Conservation (phyloP, 2,888 invertebrate species). For the Timandra comae region DNA sequence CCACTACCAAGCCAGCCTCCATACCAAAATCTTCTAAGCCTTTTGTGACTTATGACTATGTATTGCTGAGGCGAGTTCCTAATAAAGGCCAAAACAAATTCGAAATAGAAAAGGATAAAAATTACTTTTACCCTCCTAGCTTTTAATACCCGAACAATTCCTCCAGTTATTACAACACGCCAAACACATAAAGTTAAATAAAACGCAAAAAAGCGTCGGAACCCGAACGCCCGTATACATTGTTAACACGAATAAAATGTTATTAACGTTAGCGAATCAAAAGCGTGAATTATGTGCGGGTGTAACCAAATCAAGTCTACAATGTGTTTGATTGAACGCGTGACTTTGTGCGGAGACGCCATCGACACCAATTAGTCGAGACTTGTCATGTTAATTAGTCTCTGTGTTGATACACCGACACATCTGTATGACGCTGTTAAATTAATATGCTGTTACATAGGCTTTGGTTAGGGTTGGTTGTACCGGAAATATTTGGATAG, state of each 20-base stretch:
- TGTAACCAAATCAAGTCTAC: conserved; percentile 25
- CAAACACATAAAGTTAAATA: conserved; percentile 1
- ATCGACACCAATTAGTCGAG: conserved; percentile 51
- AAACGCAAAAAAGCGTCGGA: neutral
- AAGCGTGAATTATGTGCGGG: conserved; percentile 23
- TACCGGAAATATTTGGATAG: neutral
- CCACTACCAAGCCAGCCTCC: no score
- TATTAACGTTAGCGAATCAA: conserved; percentile 14
- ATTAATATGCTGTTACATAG: conserved; percentile 37
- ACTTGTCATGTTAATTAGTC: conserved; percentile 58
- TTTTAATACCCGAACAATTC: no score
- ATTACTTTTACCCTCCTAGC: no score
- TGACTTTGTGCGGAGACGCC: conserved; percentile 24
- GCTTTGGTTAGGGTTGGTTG: conserved; percentile 24
- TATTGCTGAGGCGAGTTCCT: no score
- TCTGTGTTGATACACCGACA: conserved; percentile 35
- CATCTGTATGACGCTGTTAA: conserved; percentile 38
- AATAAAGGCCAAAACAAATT: no score
- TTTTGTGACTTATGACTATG: no score
- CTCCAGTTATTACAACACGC: neutral
- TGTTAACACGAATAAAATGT: conserved; percentile 16
- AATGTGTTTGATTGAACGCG: conserved; percentile 26
- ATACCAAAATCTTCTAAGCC: no score
- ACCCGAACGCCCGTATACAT: conserved; percentile 5
- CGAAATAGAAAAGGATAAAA: no score